Base-by-base conservation (phyloP, 2,888 invertebrate genomes). In the Mythimna lalbum region DNA sequence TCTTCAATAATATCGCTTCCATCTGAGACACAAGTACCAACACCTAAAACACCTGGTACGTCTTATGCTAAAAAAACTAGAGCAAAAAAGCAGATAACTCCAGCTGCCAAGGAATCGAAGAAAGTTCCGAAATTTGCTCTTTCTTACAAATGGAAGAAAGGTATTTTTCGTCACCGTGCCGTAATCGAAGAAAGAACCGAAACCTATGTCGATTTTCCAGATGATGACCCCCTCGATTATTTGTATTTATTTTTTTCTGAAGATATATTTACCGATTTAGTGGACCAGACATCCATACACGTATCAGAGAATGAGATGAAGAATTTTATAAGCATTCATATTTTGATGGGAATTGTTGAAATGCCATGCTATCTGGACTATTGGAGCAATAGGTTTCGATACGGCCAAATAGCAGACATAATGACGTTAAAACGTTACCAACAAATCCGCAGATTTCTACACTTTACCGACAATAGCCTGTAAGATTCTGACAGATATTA, bases 271-370 rank as follows among this genome's bases (percentile, higher is more conserved):
- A 31, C 47, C 4, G 47, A 61, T 21, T n/a, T 61, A 7, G 31
- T 49, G n/a, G n/a, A 4, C n/a, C 87, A 47, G n/a, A 61, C 27
- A 21, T 33, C 21, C 17, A 33, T 60, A 0, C 17, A 17, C 19
- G 21, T 33, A 33, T 33, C 62, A 14, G 19, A 36, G 33, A 21
- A 36, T 23, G 33, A 63, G 6, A 23, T 36, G 19, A 2, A 12
- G 4, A 23, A 60, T 60, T 60, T 60, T 12, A 5, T 60, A 27
- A 23, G 23, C 12, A 60, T 60, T 7, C 43, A 47, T 47, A 47
- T 60, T 14, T 12, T 60, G 23, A 60, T 60, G 60, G 43, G 43
- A 17, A 39, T 27, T 7, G 19, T 60, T 27, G 27, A 27, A 12
- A 60, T 60, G 60, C 43, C 21, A 23, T 59, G 39, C 2, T 59